Conservation (phyloP, 2,888 invertebrate species). For the Asteroscopus sphinx region DNA sequence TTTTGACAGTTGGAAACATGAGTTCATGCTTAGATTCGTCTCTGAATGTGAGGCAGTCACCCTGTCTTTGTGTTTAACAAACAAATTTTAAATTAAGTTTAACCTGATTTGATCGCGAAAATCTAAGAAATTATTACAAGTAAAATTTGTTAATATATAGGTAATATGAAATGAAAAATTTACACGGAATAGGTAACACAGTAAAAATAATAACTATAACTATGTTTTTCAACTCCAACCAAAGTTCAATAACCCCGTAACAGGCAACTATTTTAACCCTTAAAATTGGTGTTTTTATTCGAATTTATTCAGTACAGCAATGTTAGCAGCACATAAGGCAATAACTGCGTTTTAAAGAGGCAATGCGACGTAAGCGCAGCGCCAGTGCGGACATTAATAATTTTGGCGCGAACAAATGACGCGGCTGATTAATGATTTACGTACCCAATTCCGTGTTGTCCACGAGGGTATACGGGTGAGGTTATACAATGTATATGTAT, state of each 20-base stretch:
- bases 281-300: conserved; percentile 31
- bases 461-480: conserved; percentile 61
- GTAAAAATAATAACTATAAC: no score
- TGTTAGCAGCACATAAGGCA: conserved; percentile 60
- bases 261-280: conserved; percentile 8
- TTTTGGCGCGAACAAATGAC: conserved; percentile 88
- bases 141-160: no score
- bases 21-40: no score
- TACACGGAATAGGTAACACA: no score
- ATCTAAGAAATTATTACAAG: no score
- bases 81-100: no score
- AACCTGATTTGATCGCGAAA: no score
- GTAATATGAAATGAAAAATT: no score
- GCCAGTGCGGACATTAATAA: conserved; percentile 82
- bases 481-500: conserved; percentile 44
- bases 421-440: conserved; percentile 88
- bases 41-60: no score
- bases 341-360: conserved; percentile 83
- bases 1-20: no score
- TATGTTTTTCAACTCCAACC: background rate
- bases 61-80: no score
- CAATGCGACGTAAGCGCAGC: conserved; percentile 70
- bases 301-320: conserved; percentile 44
- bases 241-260: conserved; percentile 9
- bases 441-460: conserved; percentile 82